Evolutionary conservation across 2,888 invertebrate genomes (phyloP), one percentile per base, ranked within the genome.

Genomic region (Iselma pallidipennis): DNA sequence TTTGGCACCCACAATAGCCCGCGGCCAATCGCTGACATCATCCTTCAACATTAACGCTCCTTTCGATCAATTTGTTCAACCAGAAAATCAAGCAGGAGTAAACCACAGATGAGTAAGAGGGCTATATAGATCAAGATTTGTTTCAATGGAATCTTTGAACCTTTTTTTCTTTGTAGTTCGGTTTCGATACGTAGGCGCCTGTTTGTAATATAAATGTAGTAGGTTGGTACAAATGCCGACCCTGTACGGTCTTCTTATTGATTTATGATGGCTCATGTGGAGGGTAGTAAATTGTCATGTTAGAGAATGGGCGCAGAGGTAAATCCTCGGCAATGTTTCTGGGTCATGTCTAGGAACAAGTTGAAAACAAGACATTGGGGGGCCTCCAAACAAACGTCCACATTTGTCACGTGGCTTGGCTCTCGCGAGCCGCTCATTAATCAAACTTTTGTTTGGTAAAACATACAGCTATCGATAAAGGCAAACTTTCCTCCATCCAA

Each of bases 1-100:
- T 67, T 66, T 53, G 57, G 57, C 49, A 49, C 55, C 28, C 45
- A 61, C 59, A 68, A 68, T 65, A 68, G 68, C 67, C 12, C 23
- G 25, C 21, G 25, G 54, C 25, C 54, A 26, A 37, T 37, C 37
- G 51, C 29, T 31, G 19, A 31, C 29, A 51, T 51, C 51, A 51
- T 51, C 51, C 21, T 51, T 51, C 16, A 51, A 16, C 51, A 51
- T 51, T 51, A 51, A 51, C 28, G 16, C 10, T 19, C 19, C 19
- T 19, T 21, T 42, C 42, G 21, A 42, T 42, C 21, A 21, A 42
- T 42, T 42, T 19, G 42, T 9, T 19, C 42, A 42, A 42, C 19
- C 9, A 19, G 42, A 42, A 16, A 42, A 42, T 42, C 42, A 42
- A 42, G 42, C 19, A 42, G 10, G 21, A 42, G 9, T 42, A 16